Evolutionary conservation across 1,140 invertebrate genomes (phyloP).

Genomic region (Chironomus striatipennis): DNA sequence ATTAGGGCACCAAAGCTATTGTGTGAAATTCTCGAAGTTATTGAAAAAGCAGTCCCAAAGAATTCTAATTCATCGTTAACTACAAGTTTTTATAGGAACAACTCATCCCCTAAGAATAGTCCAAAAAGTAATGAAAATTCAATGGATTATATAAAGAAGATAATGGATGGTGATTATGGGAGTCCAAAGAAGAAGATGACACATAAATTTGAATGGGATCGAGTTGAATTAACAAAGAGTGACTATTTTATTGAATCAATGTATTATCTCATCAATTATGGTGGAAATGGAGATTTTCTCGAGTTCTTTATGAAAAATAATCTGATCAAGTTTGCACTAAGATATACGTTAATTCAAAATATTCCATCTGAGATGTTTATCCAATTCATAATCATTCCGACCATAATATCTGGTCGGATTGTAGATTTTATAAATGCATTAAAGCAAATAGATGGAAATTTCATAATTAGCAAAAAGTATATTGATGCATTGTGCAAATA

Average conservation of each 20-base stretch:
- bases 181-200: not conserved
- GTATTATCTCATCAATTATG: constrained; percentile 63
- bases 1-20: not conserved
- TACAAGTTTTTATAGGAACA: not conserved
- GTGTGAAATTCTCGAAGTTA: not conserved
- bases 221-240: constrained; percentile 31
- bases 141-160: not conserved
- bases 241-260: constrained; percentile 61
- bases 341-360: constrained; percentile 53
- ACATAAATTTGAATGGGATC: not conserved
- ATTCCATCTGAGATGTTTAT: constrained; percentile 59
- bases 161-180: not conserved
- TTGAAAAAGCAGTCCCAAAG: not conserved
- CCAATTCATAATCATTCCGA: constrained; percentile 56
- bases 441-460: constrained; percentile 49
- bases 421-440: constrained; percentile 52
- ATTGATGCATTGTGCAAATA: constrained; percentile 55
- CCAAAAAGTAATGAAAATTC: not conserved
- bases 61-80: not conserved
- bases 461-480: constrained; percentile 57
- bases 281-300: constrained; percentile 55
- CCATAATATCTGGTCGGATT: constrained; percentile 52
- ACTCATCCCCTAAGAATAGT: not conserved
- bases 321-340: constrained; percentile 49
- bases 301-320: constrained; percentile 59